A percentile compares a stretch with the other conserved stretches of the same genome.
phyloP scores from a whole-genome alignment of 2,113 vertebrate genomes.

The Hyperopisus bebe region DNA sequence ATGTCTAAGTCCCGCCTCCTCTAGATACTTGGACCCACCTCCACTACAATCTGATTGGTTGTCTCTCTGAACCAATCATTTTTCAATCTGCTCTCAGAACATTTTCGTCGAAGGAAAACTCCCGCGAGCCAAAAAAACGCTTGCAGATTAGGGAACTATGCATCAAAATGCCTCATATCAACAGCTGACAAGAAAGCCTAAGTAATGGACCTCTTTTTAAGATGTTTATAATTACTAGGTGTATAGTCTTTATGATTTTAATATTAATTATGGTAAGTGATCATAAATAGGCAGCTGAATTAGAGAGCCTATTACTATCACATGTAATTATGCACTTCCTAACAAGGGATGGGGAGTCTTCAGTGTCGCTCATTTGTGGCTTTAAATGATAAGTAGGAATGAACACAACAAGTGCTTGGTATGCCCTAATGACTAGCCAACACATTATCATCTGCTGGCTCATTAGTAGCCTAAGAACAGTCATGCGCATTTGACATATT shows the following conservation, averaged over 20 bases:
- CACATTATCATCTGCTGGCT: not conserved
- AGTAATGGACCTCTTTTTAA: not conserved
- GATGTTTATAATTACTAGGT: conserved; percentile 1
- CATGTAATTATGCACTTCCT: not conserved
- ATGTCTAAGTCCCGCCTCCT: no score
- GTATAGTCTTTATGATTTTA: not conserved
- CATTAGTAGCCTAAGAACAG: not conserved
- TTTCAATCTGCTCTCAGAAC: no score
- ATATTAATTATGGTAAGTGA: conserved; percentile 2
- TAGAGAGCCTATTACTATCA: not conserved
- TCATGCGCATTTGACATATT: not conserved
- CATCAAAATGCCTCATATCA: not conserved
- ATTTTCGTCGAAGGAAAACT: no score
- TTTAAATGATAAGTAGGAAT: not conserved
- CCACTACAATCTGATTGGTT: no score
- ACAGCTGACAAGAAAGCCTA: not conserved
- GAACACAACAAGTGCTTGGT: not conserved
- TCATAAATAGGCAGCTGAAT: conserved; percentile 9
- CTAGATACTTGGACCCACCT: no score
- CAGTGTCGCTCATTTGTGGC: not conserved
- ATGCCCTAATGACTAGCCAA: not conserved
- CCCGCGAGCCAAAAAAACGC: not conserved
- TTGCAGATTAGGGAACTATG: not conserved
- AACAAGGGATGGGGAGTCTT: not conserved
- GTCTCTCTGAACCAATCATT: no score